These are phyloP conservation scores for Rhinogobio ventralis DNA, from an alignment of 2,797 vertebrate species.

Conservation along the genomic window DNA sequence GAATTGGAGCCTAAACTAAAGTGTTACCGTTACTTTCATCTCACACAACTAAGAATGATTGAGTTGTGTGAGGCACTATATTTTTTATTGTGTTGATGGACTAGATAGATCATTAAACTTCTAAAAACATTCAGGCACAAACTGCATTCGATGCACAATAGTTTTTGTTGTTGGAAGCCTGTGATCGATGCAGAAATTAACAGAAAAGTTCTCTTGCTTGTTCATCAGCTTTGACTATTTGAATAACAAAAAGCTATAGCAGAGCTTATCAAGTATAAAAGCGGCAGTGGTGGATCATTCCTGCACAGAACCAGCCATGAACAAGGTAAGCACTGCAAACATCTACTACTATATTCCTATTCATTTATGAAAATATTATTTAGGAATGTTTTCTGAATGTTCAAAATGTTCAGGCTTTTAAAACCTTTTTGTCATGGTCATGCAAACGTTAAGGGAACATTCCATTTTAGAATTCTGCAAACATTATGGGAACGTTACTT, in stretches of 20 bases:
- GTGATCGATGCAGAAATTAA: slow-evolving; percentile 53
- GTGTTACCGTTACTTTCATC: neutral
- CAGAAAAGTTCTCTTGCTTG: slow-evolving; percentile 58
- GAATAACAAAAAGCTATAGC: slow-evolving; percentile 63
- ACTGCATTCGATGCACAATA: neutral
- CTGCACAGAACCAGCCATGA: slow-evolving; percentile 57
- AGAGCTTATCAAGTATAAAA: slow-evolving; percentile 62
- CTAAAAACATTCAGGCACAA: neutral
- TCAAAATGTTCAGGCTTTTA: neutral
- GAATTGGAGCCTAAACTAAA: no score
- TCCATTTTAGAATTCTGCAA: neutral
- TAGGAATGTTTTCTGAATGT: neutral
- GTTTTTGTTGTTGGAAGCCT: slow-evolving; percentile 35
- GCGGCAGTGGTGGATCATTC: slow-evolving; percentile 46
- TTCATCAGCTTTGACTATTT: slow-evolving; percentile 65
- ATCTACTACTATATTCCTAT: neutral
- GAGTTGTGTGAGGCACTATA: neutral
- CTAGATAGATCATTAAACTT: neutral
- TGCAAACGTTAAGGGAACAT: neutral
- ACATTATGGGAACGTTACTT: neutral
- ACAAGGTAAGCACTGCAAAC: slow-evolving; percentile 54
- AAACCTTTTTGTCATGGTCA: neutral
- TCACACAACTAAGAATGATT: neutral
- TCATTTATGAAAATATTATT: neutral
- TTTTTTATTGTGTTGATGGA: neutral